Evolutionary conservation across 2,888 invertebrate species (phyloP).

Genomic region (Podabrus alpinus): DNA sequence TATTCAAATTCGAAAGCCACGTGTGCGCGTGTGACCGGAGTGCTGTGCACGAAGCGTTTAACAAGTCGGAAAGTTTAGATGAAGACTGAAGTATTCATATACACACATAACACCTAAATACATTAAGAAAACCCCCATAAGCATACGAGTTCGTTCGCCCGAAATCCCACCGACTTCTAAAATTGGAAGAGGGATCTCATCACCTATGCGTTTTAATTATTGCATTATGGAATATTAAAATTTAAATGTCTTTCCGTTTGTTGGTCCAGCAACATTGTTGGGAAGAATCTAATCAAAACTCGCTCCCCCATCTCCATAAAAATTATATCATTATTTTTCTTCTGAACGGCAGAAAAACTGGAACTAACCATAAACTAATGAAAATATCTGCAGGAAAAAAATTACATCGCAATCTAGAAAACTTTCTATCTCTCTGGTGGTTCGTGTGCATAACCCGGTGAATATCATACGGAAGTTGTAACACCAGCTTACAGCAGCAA

Average conservation of each 20-base stretch:
- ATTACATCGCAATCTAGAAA: neutral
- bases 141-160: conserved; percentile 43
- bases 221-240: neutral
- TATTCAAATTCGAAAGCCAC: neutral
- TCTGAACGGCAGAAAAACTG: neutral
- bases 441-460: neutral
- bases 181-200: conserved; percentile 3
- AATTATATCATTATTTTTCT: neutral
- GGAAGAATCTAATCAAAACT: no score
- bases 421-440: neutral
- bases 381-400: no score
- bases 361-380: no score
- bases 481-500: neutral
- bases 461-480: neutral
- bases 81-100: conserved; percentile 26
- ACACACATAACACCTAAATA: conserved; percentile 18
- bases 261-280: no score
- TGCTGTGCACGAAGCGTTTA: conserved; percentile 3
- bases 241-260: neutral
- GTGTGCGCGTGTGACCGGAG: neutral
- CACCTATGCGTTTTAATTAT: neutral
- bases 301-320: neutral
- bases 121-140: conserved; percentile 26
- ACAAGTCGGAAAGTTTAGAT: conserved; percentile 19
- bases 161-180: conserved; percentile 37